Base-by-base conservation (phyloP, 2,888 invertebrate genomes). In the Hemicrepidius hirtus region DNA sequence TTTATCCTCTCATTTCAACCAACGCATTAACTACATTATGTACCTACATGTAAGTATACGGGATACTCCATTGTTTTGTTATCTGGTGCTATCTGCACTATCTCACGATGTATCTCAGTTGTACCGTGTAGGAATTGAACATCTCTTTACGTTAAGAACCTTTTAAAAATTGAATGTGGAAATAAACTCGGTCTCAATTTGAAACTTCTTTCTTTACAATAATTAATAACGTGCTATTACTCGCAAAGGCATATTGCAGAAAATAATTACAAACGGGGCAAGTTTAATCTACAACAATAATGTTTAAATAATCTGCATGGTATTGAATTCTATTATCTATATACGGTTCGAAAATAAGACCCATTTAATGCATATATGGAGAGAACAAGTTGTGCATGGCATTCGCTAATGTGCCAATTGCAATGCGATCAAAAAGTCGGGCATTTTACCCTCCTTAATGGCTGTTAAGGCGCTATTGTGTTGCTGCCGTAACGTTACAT, bases 1-100 rank as follows among this genome's bases (percentile, higher is more conserved):
- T 82, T 81, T 82, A 82, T 82, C 80, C 49, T 77, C 80, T 80
- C 78, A 80, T 80, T 81, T 77, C 77, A 76, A 76, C 78, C 80
- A 78, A 79, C 79, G 81, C 78, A 77, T 80, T 79, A 78, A 75
- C 76, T 59, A 13, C 28, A 49, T 40, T 55, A 21, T 68, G 63
- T 68, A 64, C 63, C 32, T 68, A 64, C 63, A 32, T 68, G 68
- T 68, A 64, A 50, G 70, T 65, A 70, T 70, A 59, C 44, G 28
- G 53, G 44, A 63, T 70, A 57, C 53, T 40, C 75, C 72, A 75
- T 73, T 75, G 75, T 75, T 73, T 60, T 59, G 55, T 59, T 53
- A 73, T 68, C 69, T 73, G 66, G 69, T 75, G 57, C 66, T 68
- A 73, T 73, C 73, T 63, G 35, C 35, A 49, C 59, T 73, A 75